Conservation (phyloP, 2,888 invertebrate genomes). For the Melanargia galathea region DNA sequence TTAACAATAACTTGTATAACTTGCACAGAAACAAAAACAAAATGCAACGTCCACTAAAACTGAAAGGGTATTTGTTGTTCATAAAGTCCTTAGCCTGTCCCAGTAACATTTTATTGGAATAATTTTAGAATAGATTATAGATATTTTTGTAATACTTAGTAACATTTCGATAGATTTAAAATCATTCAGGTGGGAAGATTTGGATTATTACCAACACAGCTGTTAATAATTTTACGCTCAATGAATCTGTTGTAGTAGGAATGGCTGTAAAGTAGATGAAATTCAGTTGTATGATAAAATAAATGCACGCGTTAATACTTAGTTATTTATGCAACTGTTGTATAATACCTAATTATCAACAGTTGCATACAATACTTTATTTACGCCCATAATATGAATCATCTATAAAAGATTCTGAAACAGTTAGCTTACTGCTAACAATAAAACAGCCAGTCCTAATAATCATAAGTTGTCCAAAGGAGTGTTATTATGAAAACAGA, state of each 20-base stretch:
- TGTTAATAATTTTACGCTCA: conserved; percentile 26
- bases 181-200: conserved; percentile 54
- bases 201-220: conserved; percentile 44
- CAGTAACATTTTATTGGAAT: conserved; percentile 73
- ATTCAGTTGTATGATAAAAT: conserved; percentile 11
- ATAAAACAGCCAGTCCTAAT: too few species aligned
- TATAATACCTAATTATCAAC: too few species aligned
- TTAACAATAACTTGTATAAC: conserved; percentile 52
- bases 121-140: conserved; percentile 77
- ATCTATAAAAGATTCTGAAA: too few species aligned
- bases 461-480: too few species aligned
- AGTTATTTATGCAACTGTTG: too few species aligned
- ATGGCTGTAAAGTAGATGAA: neutral
- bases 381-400: too few species aligned
- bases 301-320: conserved; percentile 18
- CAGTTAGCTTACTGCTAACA: too few species aligned
- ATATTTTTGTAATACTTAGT: conserved; percentile 82
- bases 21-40: conserved; percentile 50
- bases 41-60: conserved; percentile 59
- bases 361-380: too few species aligned
- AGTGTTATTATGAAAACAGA: too few species aligned
- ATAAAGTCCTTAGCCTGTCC: conserved; percentile 78
- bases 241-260: conserved; percentile 7
- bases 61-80: conserved; percentile 77
- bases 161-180: conserved; percentile 72